Conservation (phyloP, 2,113 vertebrate species). For the Gavia stellata region DNA sequence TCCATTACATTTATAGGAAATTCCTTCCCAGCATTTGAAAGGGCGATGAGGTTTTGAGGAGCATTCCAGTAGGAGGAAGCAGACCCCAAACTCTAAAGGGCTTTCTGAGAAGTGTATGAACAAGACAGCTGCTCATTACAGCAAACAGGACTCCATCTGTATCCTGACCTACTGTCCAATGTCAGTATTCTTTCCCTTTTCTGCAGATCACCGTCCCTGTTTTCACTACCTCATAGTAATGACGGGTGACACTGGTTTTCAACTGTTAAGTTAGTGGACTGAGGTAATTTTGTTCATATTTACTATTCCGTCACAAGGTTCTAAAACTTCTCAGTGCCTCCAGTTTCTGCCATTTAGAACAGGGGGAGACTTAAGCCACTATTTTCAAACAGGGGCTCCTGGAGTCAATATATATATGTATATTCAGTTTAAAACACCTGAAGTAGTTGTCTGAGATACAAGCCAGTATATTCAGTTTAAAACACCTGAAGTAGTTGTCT, state of each 20-base stretch:
- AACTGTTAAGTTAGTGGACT: neutral
- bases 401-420: neutral
- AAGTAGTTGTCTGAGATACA: neutral
- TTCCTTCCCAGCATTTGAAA: neutral
- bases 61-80: neutral
- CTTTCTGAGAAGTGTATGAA: neutral
- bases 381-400: neutral
- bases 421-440: neutral
- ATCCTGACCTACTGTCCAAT: neutral
- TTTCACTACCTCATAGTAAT: neutral
- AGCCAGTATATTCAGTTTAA: neutral
- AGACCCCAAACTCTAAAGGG: neutral
- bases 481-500: neutral
- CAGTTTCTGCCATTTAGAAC: neutral
- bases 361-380: neutral
- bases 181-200: neutral
- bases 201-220: neutral
- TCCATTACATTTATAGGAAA: neutral
- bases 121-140: neutral
- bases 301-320: neutral
- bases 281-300: neutral
- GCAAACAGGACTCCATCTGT: neutral
- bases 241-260: neutral
- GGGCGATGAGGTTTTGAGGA: neutral
- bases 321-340: neutral